Evolutionary conservation across 2,888 invertebrate genomes (phyloP).

Genomic region (Epiblema foenella): DNA sequence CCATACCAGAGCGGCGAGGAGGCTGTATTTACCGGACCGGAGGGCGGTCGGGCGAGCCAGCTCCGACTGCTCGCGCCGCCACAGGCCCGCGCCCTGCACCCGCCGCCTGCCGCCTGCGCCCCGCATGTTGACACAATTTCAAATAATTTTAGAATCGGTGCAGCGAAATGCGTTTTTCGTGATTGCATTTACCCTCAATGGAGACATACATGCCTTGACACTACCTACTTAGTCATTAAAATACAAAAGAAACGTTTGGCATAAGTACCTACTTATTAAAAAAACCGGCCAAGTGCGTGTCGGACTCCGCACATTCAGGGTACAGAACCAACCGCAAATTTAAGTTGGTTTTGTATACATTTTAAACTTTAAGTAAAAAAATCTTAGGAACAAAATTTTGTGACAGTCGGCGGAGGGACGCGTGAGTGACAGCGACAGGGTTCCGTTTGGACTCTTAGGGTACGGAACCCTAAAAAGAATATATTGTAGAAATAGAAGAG

Average conservation of each 20-base stretch:
- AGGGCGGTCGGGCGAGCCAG: slow-evolving; percentile 75
- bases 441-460: not conserved
- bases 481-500: not conserved
- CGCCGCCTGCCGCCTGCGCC: slow-evolving; percentile 56
- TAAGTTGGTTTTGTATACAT: no score
- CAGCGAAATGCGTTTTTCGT: slow-evolving; percentile 61
- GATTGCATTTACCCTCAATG: no score
- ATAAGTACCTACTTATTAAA: not conserved
- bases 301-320: no score
- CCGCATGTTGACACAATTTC: slow-evolving; percentile 80
- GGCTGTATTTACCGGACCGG: slow-evolving; percentile 81
- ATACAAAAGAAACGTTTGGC: no score
- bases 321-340: no score
- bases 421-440: not conserved
- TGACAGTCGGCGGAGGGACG: not conserved
- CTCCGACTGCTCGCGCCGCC: slow-evolving; percentile 67
- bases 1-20: slow-evolving; percentile 80
- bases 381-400: no score
- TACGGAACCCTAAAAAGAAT: slow-evolving; percentile 1
- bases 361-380: no score
- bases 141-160: slow-evolving; percentile 68
- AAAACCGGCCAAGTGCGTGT: no score
- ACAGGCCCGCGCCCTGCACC: slow-evolving; percentile 53
- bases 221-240: not conserved
- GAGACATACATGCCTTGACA: not conserved